phyloP scores from a whole-genome alignment of 2,888 invertebrate species.

The Xylophagus ater region DNA sequence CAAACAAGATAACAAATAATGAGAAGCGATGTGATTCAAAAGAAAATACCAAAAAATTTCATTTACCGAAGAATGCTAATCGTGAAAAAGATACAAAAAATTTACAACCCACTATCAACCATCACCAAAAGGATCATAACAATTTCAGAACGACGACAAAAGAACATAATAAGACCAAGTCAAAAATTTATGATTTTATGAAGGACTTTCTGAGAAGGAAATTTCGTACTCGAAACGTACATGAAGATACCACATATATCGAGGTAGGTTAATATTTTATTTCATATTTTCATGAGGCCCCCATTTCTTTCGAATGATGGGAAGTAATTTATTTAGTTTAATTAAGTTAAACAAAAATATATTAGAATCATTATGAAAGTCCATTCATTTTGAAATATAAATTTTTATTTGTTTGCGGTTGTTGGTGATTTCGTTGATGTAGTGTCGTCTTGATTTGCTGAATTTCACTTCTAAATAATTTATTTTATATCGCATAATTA shows the following conservation, averaged over 20 bases:
- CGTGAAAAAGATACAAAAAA: slow-evolving; percentile 2
- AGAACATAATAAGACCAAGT: slow-evolving; percentile 21
- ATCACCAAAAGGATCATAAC: slow-evolving; percentile 2
- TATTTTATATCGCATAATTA: too few species aligned
- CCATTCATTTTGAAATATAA: too few species aligned
- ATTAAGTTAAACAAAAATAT: too few species aligned
- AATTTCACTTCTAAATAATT: too few species aligned
- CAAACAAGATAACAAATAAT: slow-evolving; percentile 10
- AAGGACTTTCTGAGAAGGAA: slow-evolving; percentile 32
- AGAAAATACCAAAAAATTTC: slow-evolving; percentile 6
- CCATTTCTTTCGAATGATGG: too few species aligned
- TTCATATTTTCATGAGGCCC: too few species aligned
- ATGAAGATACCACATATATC: slow-evolving; percentile 16
- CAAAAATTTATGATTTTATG: slow-evolving; percentile 35
- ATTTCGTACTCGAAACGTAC: slow-evolving; percentile 17
- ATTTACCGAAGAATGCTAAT: slow-evolving; percentile 7
- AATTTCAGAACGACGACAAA: slow-evolving; percentile 6
- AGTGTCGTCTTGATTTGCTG: too few species aligned
- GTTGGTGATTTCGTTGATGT: too few species aligned
- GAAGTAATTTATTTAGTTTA: too few species aligned
- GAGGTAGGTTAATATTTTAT: slow-evolving; percentile 10
- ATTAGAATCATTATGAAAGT: too few species aligned
- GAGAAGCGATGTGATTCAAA: slow-evolving; percentile 11
- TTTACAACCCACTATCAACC: slow-evolving; percentile 23
- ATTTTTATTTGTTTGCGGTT: too few species aligned